phyloP scores from a whole-genome alignment of 2,113 vertebrate species.

The Rhinoderma darwinii region DNA sequence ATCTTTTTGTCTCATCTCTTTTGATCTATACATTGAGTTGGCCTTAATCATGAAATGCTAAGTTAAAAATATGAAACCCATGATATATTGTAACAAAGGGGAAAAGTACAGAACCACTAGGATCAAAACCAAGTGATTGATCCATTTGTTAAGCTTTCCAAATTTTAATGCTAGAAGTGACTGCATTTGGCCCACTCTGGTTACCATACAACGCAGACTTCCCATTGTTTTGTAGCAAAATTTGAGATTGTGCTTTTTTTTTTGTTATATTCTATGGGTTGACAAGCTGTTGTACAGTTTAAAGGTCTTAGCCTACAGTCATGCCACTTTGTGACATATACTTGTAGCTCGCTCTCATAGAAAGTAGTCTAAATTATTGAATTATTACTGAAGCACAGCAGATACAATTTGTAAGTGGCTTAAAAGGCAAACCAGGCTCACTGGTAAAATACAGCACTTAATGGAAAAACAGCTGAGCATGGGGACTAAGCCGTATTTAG shows the following conservation, averaged over 20 bases:
- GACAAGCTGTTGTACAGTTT: background rate
- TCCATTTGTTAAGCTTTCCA: too few relatives aligned
- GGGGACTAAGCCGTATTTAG: constrained; percentile 3
- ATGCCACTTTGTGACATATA: background rate
- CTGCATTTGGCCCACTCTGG: background rate
- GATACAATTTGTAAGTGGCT: background rate
- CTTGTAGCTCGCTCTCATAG: background rate
- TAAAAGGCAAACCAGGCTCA: background rate
- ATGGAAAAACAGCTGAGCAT: background rate
- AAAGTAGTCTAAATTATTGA: background rate
- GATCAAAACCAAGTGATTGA: background rate
- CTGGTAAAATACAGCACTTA: background rate
- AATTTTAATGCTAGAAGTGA: background rate
- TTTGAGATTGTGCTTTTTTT: background rate
- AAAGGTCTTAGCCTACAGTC: background rate
- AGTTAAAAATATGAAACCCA: background rate
- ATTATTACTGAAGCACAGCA: background rate
- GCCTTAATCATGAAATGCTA: background rate
- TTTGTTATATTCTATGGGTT: background rate
- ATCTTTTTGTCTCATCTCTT: background rate
- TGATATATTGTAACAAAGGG: background rate
- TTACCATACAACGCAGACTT: background rate
- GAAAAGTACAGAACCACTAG: background rate
- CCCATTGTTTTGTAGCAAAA: background rate
- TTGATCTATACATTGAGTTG: constrained; percentile 9